A percentile compares a stretch with the other conserved stretches of the same genome.
These are phyloP conservation scores for Oryzias woworae DNA, from an alignment of 2,113 vertebrate genomes.

Conservation along the genomic window DNA sequence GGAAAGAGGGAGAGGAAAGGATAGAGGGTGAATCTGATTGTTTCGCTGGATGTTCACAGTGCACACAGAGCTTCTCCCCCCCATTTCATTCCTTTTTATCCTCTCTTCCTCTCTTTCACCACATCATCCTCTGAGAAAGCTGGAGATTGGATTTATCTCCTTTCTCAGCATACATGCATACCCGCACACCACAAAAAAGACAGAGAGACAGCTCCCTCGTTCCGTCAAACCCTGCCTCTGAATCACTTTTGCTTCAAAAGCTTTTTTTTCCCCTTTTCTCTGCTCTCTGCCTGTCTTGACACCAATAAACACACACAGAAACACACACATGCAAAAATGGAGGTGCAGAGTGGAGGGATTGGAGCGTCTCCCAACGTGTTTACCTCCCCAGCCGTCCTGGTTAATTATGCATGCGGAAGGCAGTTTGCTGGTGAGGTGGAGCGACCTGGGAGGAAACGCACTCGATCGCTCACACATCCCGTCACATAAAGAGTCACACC, in stretches of 20 bases:
- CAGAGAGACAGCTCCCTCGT: slow-evolving; percentile 38
- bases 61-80: slow-evolving; percentile 54
- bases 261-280: slow-evolving; percentile 20
- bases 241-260: slow-evolving; percentile 49
- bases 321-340: slow-evolving; percentile 17
- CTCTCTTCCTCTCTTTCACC: slow-evolving; percentile 69
- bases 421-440: slow-evolving; percentile 63
- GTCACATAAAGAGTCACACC: slow-evolving; percentile 32
- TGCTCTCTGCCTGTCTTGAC: slow-evolving; percentile 53
- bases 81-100: slow-evolving; percentile 60
- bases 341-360: slow-evolving; percentile 40
- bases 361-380: slow-evolving; percentile 64
- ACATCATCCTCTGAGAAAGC: slow-evolving; percentile 72
- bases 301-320: slow-evolving; percentile 42
- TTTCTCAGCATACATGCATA: slow-evolving; percentile 21
- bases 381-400: slow-evolving; percentile 66
- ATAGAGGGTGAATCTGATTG: slow-evolving; percentile 67
- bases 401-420: slow-evolving; percentile 75
- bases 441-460: slow-evolving; percentile 54
- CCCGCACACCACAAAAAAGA: slow-evolving; percentile 15
- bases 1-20: slow-evolving; percentile 18
- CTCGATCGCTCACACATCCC: slow-evolving; percentile 10
- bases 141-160: slow-evolving; percentile 72
- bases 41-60: slow-evolving; percentile 71
- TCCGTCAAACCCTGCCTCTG: slow-evolving; percentile 48